These are phyloP conservation scores for Teleiodes luculella DNA, from an alignment of 2,888 invertebrate species.

Conservation along the genomic window DNA sequence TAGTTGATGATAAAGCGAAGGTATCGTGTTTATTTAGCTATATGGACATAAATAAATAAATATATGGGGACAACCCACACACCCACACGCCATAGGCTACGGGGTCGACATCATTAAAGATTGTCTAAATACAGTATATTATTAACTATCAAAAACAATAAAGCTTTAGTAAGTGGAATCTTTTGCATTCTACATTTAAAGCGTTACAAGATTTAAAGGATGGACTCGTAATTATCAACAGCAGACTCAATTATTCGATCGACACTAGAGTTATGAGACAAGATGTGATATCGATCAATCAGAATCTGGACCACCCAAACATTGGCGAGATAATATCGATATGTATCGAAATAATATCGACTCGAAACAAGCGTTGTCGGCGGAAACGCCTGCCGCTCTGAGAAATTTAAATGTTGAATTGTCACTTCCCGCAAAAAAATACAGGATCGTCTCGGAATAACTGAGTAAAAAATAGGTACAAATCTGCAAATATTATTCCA, in stretches of 20 bases:
- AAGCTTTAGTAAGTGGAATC: too few species aligned
- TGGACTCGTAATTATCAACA: not conserved
- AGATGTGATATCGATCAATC: conserved; percentile 46
- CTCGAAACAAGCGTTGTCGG: conserved; percentile 10
- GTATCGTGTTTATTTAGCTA: too few species aligned
- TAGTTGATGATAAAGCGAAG: too few species aligned
- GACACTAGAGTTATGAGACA: conserved; percentile 36
- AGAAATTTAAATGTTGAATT: not conserved
- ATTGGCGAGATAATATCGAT: conserved; percentile 11
- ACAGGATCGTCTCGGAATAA: too few species aligned
- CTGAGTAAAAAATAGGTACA: too few species aligned
- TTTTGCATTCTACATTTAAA: not conserved
- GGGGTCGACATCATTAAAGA: too few species aligned
- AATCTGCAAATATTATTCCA: too few species aligned
- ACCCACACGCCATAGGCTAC: too few species aligned
- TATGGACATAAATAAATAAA: too few species aligned
- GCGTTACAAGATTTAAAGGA: not conserved
- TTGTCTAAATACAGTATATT: too few species aligned
- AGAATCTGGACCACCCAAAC: conserved; percentile 53
- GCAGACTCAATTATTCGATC: conserved; percentile 31
- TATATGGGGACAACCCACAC: too few species aligned
- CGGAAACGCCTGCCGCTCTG: conserved; percentile 23
- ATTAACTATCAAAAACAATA: not conserved
- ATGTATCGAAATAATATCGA: not conserved
- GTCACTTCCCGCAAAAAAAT: not conserved